Evolutionary conservation across 2,888 invertebrate genomes (phyloP).

Genomic region (Acrobasis consociella): DNA sequence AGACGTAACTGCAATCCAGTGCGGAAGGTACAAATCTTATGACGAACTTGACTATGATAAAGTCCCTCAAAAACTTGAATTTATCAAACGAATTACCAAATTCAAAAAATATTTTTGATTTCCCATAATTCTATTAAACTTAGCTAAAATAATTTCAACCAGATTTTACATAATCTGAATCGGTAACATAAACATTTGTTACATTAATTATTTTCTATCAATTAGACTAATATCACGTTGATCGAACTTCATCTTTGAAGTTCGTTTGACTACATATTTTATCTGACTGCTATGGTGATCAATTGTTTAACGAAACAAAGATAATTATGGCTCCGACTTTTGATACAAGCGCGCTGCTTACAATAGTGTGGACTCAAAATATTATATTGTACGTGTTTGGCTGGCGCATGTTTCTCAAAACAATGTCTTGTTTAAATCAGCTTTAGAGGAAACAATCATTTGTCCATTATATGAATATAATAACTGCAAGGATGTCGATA

Average conservation of each 20-base stretch:
- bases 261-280: too few species aligned
- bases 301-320: slow-evolving; percentile 17
- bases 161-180: too few species aligned
- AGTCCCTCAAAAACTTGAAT: neutral
- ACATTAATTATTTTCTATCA: too few species aligned
- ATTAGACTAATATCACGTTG: too few species aligned
- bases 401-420: slow-evolving; percentile 6
- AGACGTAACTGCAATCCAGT: neutral
- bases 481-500: too few species aligned
- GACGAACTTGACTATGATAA: neutral
- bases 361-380: slow-evolving; percentile 12
- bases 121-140: too few species aligned
- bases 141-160: too few species aligned
- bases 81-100: too few species aligned
- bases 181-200: too few species aligned
- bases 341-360: neutral
- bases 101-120: too few species aligned
- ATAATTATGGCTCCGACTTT: slow-evolving; percentile 9
- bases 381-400: slow-evolving; percentile 12
- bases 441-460: slow-evolving; percentile 1
- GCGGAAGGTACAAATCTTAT: slow-evolving; percentile 8
- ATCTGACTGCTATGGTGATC: neutral
- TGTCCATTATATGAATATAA: too few species aligned
- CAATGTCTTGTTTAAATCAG: neutral
- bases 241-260: too few species aligned